phyloP scores from a whole-genome alignment of 2,888 invertebrate species.

The Agrochola macilenta region DNA sequence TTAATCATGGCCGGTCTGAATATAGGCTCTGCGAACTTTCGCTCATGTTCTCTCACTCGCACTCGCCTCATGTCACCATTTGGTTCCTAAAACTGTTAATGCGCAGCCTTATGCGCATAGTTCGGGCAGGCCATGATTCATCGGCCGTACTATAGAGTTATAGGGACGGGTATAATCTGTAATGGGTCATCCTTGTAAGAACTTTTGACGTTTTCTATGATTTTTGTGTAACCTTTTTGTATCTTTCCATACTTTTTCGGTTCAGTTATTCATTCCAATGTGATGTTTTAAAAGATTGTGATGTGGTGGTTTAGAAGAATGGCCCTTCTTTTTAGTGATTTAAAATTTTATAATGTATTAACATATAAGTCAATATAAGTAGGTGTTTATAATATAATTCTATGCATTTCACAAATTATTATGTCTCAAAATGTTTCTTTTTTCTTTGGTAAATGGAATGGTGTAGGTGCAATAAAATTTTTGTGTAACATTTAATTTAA shows the following conservation, averaged over 20 bases:
- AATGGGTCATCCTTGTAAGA: neutral
- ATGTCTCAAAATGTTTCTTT: constrained; percentile 15
- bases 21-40: neutral
- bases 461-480: constrained; percentile 44
- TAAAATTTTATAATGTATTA: neutral
- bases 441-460: constrained; percentile 21
- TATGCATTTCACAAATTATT: constrained; percentile 39
- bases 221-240: constrained; percentile 5
- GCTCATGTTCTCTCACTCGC: no score
- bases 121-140: neutral
- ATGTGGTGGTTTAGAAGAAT: neutral
- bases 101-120: no score
- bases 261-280: constrained; percentile 31
- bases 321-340: neutral
- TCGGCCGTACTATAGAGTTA: no score
- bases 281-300: constrained; percentile 10
- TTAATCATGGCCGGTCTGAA: neutral
- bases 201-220: neutral
- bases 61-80: no score
- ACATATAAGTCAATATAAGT: constrained; percentile 22
- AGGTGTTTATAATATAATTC: constrained; percentile 17
- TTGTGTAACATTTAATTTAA: neutral
- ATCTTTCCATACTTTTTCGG: neutral
- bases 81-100: no score
- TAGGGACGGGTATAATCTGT: neutral